Evolutionary conservation across 2,888 invertebrate genomes (phyloP).

Genomic region (Xanthia icteritia): DNA sequence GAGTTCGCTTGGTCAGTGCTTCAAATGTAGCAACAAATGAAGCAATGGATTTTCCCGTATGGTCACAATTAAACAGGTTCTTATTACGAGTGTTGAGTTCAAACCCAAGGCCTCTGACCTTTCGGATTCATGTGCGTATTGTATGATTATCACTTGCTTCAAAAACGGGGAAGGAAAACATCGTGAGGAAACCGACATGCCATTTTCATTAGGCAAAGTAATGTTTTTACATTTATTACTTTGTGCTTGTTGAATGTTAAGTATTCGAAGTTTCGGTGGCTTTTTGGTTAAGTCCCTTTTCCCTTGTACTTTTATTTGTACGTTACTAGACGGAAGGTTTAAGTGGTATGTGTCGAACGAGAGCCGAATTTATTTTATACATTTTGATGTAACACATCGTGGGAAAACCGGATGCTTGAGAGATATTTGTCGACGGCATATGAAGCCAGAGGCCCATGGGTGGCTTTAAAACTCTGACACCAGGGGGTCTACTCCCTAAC

Average conservation of each 20-base stretch:
- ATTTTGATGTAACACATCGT: neutral
- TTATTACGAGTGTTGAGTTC: neutral
- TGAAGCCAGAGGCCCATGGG: no score
- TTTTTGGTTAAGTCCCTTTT: constrained; percentile 3
- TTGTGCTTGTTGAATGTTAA: constrained; percentile 50
- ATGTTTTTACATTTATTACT: constrained; percentile 61
- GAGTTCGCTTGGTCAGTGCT: neutral
- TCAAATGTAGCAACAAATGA: neutral
- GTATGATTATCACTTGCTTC: no score
- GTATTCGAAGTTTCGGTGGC: constrained; percentile 17
- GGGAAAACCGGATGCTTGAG: no score
- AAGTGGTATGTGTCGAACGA: constrained; percentile 11
- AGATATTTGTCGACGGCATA: no score
- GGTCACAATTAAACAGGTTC: neutral
- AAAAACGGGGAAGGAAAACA: no score
- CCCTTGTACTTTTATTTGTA: neutral
- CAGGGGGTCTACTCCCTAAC: no score
- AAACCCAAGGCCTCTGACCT: no score
- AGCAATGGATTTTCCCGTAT: neutral
- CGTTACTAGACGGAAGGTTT: constrained; percentile 17
- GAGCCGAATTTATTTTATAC: no score
- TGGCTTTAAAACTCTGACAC: no score
- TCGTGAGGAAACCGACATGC: no score
- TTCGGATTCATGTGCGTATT: no score
- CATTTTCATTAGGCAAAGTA: constrained; percentile 24